Evolutionary conservation across 2,888 invertebrate genomes (phyloP), one percentile per base, ranked within the genome.

Genomic region (Cyrtodaria siliqua): DNA sequence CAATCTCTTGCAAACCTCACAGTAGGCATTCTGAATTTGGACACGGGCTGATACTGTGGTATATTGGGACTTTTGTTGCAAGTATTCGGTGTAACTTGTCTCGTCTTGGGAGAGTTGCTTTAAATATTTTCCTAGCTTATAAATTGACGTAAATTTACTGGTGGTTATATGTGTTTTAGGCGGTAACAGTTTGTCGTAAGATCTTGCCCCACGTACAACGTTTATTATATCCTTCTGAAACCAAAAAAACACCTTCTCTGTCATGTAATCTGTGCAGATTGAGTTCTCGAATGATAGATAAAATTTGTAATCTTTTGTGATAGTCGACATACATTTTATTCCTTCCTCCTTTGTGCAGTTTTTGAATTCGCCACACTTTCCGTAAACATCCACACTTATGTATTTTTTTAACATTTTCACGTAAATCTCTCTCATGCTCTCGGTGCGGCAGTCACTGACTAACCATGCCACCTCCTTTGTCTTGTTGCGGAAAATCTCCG

Each of bases 251-350:
- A 69, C 73, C 26, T 80, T 80, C 50, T 80, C 80, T 14, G 80
- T 70, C 26, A 80, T 57, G 38, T 80, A 80, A 53, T 80, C 80
- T 24, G 40, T 52, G 40, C 80, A 80, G 3, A 80, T 18, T 9
- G 76, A 66, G 24, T 80, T 80, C 44, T 80, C 80, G 56, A 80
- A 80, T 24, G 80, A 80, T 23, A 80, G 55, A 63, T 80, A 80
- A 56, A 80, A 80, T 20, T 73, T 73, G 50, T 76, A 80, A 16
- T 59, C 66, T 3, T 66, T 63, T 70, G 59, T 12, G 4, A 33
- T 33, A 4, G 33, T 33, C 12, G 33, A 8, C 33, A 33, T 33
- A 42, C 80, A 80, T 14, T 64, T 33, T 12, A 23, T 40, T 18
- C 44, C 56, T 38, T 73, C 70, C 4, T 66, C 52, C 38, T 72